phyloP scores from a whole-genome alignment of 64 coral and sea anemone species.

The Montipora sp. region DNA sequence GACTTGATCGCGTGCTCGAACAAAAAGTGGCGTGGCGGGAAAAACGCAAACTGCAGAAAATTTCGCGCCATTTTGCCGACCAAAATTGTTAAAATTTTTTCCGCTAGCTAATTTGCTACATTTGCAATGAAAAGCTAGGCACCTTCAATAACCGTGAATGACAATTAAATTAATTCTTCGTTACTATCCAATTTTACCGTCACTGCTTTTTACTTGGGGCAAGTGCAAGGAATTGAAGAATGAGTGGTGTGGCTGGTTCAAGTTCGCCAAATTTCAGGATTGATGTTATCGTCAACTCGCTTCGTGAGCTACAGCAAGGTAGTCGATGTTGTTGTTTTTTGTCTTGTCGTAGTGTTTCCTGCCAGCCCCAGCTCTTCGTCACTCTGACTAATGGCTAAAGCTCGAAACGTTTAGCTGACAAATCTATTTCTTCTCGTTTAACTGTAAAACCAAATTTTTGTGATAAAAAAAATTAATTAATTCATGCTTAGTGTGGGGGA shows the following conservation, averaged over 20 bases:
- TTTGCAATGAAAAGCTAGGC: not conserved
- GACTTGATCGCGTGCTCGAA: not conserved
- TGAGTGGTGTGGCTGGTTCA: conserved; percentile 17
- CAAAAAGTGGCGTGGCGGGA: conserved; percentile 37
- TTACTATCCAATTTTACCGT: no score
- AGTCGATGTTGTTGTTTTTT: not conserved
- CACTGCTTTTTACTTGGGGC: not conserved
- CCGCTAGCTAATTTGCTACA: no score
- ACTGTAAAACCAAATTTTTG: no score
- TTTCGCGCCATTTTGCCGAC: not conserved
- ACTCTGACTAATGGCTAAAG: no score
- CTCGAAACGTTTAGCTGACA: no score
- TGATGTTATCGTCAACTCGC: conserved; percentile 80
- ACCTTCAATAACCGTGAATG: no score
- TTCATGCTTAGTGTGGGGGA: no score
- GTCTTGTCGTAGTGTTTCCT: not conserved
- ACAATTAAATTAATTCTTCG: no score
- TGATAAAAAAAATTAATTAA: no score
- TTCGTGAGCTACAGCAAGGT: conserved; percentile 83
- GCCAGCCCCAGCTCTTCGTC: no score
- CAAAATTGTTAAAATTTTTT: not conserved
- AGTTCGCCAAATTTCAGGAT: conserved; percentile 77
- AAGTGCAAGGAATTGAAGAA: not conserved
- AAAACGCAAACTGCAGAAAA: not conserved
- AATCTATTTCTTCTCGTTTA: no score